Conservation (phyloP, 37 sponge, comb jelly and placozoan genomes). For the Hormiphora californensis region DNA sequence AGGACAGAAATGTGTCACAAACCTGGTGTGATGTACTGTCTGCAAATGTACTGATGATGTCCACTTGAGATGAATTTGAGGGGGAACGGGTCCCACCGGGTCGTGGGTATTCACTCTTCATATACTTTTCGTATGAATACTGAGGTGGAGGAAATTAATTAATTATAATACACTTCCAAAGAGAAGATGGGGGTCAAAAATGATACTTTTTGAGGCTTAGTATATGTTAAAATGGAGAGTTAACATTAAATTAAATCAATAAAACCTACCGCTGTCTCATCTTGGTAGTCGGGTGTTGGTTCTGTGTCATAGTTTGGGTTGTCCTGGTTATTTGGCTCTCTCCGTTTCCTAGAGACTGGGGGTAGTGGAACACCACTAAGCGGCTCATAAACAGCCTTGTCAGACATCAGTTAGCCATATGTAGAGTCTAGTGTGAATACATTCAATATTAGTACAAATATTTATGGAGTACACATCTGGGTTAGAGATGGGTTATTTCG, state of each 20-base stretch:
- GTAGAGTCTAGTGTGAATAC: too few relatives aligned
- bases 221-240: too few relatives aligned
- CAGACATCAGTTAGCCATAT: too few relatives aligned
- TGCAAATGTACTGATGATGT: neutral
- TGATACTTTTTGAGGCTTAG: too few relatives aligned
- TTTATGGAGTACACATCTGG: too few relatives aligned
- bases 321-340: neutral
- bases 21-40: neutral
- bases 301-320: neutral
- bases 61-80: conserved; percentile 32
- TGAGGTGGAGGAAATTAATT: neutral
- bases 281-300: neutral
- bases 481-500: too few relatives aligned
- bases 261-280: conserved; percentile 1
- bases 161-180: neutral
- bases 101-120: neutral
- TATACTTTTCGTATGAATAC: conserved; percentile 48
- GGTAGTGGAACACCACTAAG: conserved; percentile 17
- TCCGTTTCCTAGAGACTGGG: too few relatives aligned
- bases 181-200: neutral
- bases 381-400: neutral
- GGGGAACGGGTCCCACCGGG: neutral
- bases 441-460: too few relatives aligned
- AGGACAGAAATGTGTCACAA: too few relatives aligned
- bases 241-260: neutral